Evolutionary conservation across 2,113 vertebrate genomes (phyloP).

Genomic region (Datnioides undecimradiatus): DNA sequence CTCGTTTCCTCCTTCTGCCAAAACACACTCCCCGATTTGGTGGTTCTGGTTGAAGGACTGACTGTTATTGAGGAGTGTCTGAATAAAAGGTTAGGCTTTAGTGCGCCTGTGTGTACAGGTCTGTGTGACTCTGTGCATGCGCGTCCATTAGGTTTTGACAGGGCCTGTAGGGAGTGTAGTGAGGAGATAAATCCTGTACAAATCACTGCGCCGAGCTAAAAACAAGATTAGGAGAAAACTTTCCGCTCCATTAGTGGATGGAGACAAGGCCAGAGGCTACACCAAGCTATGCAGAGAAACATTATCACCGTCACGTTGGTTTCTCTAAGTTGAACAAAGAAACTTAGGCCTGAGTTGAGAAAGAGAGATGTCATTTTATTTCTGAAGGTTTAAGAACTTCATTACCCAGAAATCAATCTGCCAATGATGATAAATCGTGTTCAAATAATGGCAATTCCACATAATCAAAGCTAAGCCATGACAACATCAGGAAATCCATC

Average conservation of each 20-base stretch:
- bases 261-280: conserved; percentile 56
- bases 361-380: background rate
- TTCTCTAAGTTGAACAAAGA: background rate
- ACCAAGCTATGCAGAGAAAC: conserved; percentile 3
- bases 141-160: conserved; percentile 60
- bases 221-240: conserved; percentile 53
- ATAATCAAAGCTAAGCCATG: no score
- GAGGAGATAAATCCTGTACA: conserved; percentile 53
- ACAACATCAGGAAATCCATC: no score
- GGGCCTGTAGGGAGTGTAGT: conserved; percentile 49
- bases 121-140: background rate
- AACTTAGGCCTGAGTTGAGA: background rate
- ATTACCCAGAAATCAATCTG: background rate
- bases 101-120: background rate
- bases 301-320: background rate
- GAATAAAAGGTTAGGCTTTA: conserved; percentile 25
- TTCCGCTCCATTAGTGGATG: conserved; percentile 43
- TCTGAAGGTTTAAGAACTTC: background rate
- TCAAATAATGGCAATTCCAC: no score
- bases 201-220: conserved; percentile 35
- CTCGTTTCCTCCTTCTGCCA: conserved; percentile 23
- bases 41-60: conserved; percentile 49
- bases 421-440: no score
- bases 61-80: conserved; percentile 53
- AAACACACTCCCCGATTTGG: conserved; percentile 71